Base-by-base conservation (phyloP, 1,140 invertebrate genomes). In the Tigriopus japonicus region DNA sequence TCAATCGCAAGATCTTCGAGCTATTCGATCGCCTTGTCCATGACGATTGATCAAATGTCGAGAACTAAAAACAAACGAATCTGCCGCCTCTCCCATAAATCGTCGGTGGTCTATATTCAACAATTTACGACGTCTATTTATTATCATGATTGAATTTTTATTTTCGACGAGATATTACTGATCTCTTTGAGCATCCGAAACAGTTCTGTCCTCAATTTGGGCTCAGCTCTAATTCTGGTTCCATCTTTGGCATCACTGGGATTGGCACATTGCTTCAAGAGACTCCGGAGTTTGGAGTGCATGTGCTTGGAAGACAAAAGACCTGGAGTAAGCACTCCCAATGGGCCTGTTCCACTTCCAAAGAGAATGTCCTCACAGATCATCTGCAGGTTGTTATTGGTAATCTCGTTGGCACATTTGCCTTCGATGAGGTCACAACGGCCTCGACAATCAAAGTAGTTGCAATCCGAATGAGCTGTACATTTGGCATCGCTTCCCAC, bases 341-440 rank as follows among this genome's bases (percentile, higher is more conserved):
- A 49, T 2, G 45, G 12, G n/a, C 5, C 56, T 14, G 28, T 17
- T 5, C n/a, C n/a, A 12, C 78, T 79, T 0, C 78, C 79, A 24
- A 80, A 68, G 65, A 80, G 80, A 53, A 81, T 75, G 64, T 78
- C 79, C 63, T 80, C 77, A 64, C 80, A 81, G 17, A 80, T 70
- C 15, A 79, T 72, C 64, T 63, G 77, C 63, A 82, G 66, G 69
- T 83, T 84, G 65, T 81, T 78, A 66, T 81, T 81, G 2, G 70
- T 68, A 0, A 80, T 74, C 5, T 71, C 69, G 14, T 67, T 67
- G 24, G 73, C 68, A 68, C 81, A 83, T 56, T 70, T 72, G 24
- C 72, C 67, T 14, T 67, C 72, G 17, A 68, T 63, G 3, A 69
- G 65, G 65, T 76, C 69, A 64, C 81, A 83, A 35, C 71, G 66